phyloP scores from a whole-genome alignment of 2,888 invertebrate species.

The Bombylius major region DNA sequence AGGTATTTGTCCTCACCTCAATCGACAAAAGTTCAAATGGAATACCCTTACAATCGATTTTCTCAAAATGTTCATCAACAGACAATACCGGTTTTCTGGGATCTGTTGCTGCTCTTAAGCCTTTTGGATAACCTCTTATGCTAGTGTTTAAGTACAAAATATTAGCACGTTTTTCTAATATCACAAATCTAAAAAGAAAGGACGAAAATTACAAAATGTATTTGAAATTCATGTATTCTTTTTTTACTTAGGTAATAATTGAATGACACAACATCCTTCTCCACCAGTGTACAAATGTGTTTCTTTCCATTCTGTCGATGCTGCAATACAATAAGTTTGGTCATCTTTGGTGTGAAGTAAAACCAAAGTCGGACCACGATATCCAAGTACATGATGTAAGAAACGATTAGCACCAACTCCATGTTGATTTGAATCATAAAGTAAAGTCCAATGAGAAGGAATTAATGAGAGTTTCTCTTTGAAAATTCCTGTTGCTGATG shows the following conservation, averaged over 20 bases:
- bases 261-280: conserved; percentile 63
- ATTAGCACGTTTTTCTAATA: conserved; percentile 53
- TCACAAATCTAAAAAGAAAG: conserved; percentile 38
- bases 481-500: conserved; percentile 39
- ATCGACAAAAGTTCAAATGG: conserved; percentile 50
- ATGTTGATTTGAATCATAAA: conserved; percentile 74
- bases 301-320: conserved; percentile 75
- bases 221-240: too few species aligned
- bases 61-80: conserved; percentile 63
- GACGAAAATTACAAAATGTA: neutral
- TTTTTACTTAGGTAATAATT: conserved; percentile 55
- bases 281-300: conserved; percentile 74
- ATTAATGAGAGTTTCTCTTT: conserved; percentile 53
- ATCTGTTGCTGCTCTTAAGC: conserved; percentile 69
- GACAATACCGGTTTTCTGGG: conserved; percentile 61
- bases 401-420: conserved; percentile 83
- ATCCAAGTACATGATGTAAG: conserved; percentile 65
- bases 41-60: conserved; percentile 52
- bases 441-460: conserved; percentile 70
- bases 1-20: conserved; percentile 39
- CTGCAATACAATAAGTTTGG: conserved; percentile 62
- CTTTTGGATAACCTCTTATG: conserved; percentile 74
- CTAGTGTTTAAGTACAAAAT: conserved; percentile 72
- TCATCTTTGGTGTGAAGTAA: conserved; percentile 45
- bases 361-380: conserved; percentile 50